Evolutionary conservation across 2,797 vertebrate genomes (phyloP).

Genomic region (Gambusia yucatana): DNA sequence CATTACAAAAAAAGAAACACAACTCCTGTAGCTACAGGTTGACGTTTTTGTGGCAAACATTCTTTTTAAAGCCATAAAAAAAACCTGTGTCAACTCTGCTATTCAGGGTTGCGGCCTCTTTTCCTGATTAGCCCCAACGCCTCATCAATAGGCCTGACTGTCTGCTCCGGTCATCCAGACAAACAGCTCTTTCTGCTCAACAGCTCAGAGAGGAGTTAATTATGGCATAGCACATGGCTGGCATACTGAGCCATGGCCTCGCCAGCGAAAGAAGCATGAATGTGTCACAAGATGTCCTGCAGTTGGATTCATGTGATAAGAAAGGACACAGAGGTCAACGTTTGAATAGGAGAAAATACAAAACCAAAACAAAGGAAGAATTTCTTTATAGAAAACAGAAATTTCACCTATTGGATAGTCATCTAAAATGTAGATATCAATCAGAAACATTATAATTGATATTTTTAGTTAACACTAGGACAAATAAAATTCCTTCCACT

Average conservation of each 20-base stretch:
- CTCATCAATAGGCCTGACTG: slow-evolving; percentile 75
- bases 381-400: slow-evolving; percentile 1
- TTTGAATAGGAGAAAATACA: background rate
- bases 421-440: slow-evolving; percentile 6
- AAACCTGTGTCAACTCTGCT: slow-evolving; percentile 45
- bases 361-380: background rate
- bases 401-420: background rate
- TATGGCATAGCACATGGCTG: slow-evolving; percentile 70
- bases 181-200: slow-evolving; percentile 69
- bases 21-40: background rate
- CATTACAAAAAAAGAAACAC: slow-evolving; percentile 19
- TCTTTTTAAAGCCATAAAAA: slow-evolving; percentile 30
- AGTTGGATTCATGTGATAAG: slow-evolving; percentile 58
- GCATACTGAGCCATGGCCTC: slow-evolving; percentile 44
- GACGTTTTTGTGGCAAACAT: slow-evolving; percentile 29
- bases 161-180: slow-evolving; percentile 62
- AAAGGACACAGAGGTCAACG: slow-evolving; percentile 16
- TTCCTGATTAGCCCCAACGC: slow-evolving; percentile 66
- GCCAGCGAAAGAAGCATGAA: slow-evolving; percentile 44
- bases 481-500: background rate
- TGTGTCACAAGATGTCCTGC: slow-evolving; percentile 67
- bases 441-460: background rate
- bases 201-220: slow-evolving; percentile 67
- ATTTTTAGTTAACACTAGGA: background rate
- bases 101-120: slow-evolving; percentile 51